Percentiles rank a stretch among this genome's conserved stretches.
Conservation (phyloP, 2,888 invertebrate genomes). For the Lissocephala sabroskyi region DNA sequence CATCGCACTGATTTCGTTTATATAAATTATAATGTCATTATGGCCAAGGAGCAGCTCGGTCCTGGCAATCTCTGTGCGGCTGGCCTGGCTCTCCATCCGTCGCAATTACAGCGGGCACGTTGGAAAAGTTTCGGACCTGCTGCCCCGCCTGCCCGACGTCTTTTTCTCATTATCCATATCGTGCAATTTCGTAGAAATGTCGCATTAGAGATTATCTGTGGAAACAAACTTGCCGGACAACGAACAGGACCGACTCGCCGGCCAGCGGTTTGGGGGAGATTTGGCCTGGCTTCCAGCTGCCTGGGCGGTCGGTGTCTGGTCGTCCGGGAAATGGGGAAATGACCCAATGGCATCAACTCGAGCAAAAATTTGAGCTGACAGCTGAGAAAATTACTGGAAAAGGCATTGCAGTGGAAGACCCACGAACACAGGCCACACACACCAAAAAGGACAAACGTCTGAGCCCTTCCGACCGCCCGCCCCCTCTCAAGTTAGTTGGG, state of each 20-base stretch:
- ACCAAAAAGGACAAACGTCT: background rate
- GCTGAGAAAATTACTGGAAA: conserved; percentile 61
- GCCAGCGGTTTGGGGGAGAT: conserved; percentile 8
- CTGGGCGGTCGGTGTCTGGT: background rate
- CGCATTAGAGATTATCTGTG: conserved; percentile 69
- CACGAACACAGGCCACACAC: conserved; percentile 4
- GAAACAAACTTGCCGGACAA: conserved; percentile 50
- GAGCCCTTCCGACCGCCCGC: too few relatives aligned
- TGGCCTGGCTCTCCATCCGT: too few relatives aligned
- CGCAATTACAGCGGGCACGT: too few relatives aligned
- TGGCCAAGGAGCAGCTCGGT: conserved; percentile 28
- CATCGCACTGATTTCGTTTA: conserved; percentile 60
- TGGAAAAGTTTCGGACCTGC: background rate
- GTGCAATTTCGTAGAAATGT: conserved; percentile 69
- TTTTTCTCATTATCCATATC: conserved; percentile 63
- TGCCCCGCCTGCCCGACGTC: conserved; percentile 2
- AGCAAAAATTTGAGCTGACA: conserved; percentile 60
- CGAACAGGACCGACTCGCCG: conserved; percentile 11
- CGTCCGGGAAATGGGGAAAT: conserved; percentile 26
- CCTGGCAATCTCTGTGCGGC: conserved; percentile 35
- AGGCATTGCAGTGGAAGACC: conserved; percentile 59
- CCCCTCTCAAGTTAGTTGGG: too few relatives aligned
- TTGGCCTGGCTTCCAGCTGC: conserved; percentile 1
- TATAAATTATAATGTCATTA: conserved; percentile 71
- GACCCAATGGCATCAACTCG: conserved; percentile 54